Evolutionary conservation across 2,113 vertebrate genomes (phyloP), one percentile per base, ranked within the genome.

Genomic region (Sakesphorus luctuosus): DNA sequence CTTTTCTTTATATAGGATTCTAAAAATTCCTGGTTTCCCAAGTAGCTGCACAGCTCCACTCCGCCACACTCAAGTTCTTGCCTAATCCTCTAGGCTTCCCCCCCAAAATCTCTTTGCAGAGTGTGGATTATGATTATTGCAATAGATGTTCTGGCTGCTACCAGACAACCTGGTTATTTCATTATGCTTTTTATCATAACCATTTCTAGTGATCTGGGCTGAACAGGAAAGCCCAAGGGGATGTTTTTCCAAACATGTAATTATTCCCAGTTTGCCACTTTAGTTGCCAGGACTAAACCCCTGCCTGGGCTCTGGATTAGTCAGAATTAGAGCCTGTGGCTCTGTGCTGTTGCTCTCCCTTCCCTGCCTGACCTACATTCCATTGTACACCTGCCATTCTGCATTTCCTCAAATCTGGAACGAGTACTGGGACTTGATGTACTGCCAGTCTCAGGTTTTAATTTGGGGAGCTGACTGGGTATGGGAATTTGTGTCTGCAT

Each of bases 361-460:
- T 68, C 47, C 65, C 72, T 93, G 85, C 65, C 90, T 81, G 88
- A 90, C 94, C 94, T 92, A 92, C 88, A 96, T 96, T 96, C 92
- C 92, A 73, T 44, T 84, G 83, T 94, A 93, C 90, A 96, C 93
- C 93, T 92, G 92, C 86, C 90, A 82, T 61, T 38, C 40, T 61
- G 65, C 47, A 6, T 94, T 90, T 94, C 63, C 69, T 92, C 33
- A 44, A 90, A 84, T 15, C 79, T 92, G 88, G 93, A 94, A 94
- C 47, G 46, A 71, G 71, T 38, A 44, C 65, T 35, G 68, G 92
- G 40, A 90, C 96, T 94, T 94, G 96, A 94, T 93, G 96, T 96
- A 12, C 93, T 95, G 92, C 94, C 94, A 96, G 94, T 58, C 36
- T 72, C 4, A 1, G 80, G 11, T 43, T 92, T 94, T 72, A 89